Evolutionary conservation across 1,140 invertebrate genomes (phyloP).

Genomic region (Zaprionus vittiger): DNA sequence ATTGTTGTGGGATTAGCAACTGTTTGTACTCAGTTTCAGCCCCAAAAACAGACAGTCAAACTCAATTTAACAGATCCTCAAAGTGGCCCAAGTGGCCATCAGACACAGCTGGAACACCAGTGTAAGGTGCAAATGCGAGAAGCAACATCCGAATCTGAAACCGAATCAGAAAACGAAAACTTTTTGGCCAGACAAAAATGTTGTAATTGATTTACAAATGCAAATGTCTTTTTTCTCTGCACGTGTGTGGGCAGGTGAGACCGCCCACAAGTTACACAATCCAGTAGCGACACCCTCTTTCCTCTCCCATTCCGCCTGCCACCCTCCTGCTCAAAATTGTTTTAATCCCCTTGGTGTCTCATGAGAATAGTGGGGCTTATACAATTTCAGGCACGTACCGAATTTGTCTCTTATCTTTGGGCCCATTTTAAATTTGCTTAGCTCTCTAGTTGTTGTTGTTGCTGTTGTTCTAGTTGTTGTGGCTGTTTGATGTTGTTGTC

Average conservation of each 20-base stretch:
- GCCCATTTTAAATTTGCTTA: slow-evolving; percentile 46
- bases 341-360: slow-evolving; percentile 21
- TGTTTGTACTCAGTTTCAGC: slow-evolving; percentile 14
- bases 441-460: slow-evolving; percentile 26
- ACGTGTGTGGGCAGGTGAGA: slow-evolving; percentile 14
- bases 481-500: slow-evolving; percentile 7
- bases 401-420: slow-evolving; percentile 29
- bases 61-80: slow-evolving; percentile 28
- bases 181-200: slow-evolving; percentile 26
- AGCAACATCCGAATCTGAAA: neutral
- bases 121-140: slow-evolving; percentile 17
- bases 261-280: neutral
- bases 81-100: slow-evolving; percentile 5
- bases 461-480: slow-evolving; percentile 13
- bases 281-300: neutral
- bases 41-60: slow-evolving; percentile 2
- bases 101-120: slow-evolving; percentile 15
- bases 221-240: slow-evolving; percentile 39
- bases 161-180: slow-evolving; percentile 7
- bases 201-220: slow-evolving; percentile 57
- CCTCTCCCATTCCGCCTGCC: neutral
- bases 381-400: slow-evolving; percentile 64
- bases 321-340: neutral
- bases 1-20: slow-evolving; percentile 30
- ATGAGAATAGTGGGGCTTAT: slow-evolving; percentile 28